phyloP scores from a whole-genome alignment of 2,797 vertebrate genomes.

The Danio tinwini region DNA sequence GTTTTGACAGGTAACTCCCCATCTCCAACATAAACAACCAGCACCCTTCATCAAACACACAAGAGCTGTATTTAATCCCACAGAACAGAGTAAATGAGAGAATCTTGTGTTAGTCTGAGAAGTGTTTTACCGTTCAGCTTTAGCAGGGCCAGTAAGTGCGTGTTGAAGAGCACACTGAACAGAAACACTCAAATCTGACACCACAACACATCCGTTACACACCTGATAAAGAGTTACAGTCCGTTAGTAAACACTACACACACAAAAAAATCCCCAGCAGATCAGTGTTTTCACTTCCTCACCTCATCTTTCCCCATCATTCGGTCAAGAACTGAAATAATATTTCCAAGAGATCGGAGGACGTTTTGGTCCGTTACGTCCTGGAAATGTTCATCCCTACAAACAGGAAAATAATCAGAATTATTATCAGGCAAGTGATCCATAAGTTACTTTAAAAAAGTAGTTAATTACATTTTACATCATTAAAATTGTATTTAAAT shows the following conservation, averaged over 20 bases:
- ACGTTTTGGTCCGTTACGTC: conserved; percentile 52
- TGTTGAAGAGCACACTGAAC: conserved; percentile 67
- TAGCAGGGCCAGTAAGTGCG: conserved; percentile 48
- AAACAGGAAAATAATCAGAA: background rate
- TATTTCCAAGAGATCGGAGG: conserved; percentile 60
- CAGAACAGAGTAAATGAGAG: background rate
- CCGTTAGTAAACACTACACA: background rate
- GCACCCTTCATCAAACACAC: conserved; percentile 66
- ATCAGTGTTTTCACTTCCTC: background rate
- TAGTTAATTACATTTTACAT: too few species aligned
- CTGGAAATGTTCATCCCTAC: conserved; percentile 63
- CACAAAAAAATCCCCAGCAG: background rate
- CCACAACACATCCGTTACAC: conserved; percentile 72
- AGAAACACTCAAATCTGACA: conserved; percentile 69
- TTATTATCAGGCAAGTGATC: background rate
- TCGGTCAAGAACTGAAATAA: conserved; percentile 67
- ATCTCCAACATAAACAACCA: conserved; percentile 77
- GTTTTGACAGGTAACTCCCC: conserved; percentile 42
- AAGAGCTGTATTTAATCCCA: background rate
- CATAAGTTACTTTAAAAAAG: too few species aligned
- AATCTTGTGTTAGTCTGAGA: background rate
- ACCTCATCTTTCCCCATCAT: conserved; percentile 73
- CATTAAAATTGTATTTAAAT: too few species aligned
- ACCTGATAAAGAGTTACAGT: conserved; percentile 66
- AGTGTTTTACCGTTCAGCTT: conserved; percentile 66